These are phyloP conservation scores for Drosophila pandora DNA, from an alignment of 1,140 invertebrate genomes.

Conservation along the genomic window DNA sequence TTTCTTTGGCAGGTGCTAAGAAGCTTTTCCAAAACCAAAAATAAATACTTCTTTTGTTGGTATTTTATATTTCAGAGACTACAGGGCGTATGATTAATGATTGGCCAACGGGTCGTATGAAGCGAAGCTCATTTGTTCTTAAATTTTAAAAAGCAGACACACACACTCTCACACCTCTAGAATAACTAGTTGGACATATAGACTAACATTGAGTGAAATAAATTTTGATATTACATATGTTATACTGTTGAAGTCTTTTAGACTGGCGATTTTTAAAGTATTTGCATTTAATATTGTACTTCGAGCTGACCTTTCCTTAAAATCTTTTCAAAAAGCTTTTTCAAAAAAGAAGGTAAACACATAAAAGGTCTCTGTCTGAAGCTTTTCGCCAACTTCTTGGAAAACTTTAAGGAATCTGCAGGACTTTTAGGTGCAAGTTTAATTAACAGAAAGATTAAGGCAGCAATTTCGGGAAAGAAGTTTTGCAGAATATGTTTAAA, in stretches of 20 bases:
- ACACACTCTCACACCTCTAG: conserved; percentile 24
- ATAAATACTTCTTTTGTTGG: background rate
- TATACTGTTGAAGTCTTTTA: conserved; percentile 29
- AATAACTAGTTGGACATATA: conserved; percentile 39
- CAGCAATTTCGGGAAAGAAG: background rate
- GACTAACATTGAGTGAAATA: conserved; percentile 58
- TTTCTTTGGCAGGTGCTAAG: conserved; percentile 12
- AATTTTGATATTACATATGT: conserved; percentile 33
- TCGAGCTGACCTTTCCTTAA: conserved; percentile 16
- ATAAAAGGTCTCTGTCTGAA: background rate
- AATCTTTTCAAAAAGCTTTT: background rate
- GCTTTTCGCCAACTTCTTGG: background rate
- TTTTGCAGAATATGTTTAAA: background rate
- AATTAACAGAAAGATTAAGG: background rate
- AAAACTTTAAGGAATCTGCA: background rate
- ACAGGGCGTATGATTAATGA: conserved; percentile 47
- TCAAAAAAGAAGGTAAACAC: background rate
- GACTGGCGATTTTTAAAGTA: conserved; percentile 6
- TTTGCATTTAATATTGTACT: conserved; percentile 2
- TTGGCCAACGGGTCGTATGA: conserved; percentile 11
- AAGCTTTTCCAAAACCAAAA: background rate
- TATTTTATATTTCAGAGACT: conserved; percentile 5
- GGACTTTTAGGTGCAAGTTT: background rate
- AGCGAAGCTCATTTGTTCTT: conserved; percentile 16
- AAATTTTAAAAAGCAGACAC: conserved; percentile 5